Percentiles rank a stretch among this genome's conserved stretches.
phyloP scores from a whole-genome alignment of 35 echinoderm and acorn worm genomes.

The Nesometra sesokonis region DNA sequence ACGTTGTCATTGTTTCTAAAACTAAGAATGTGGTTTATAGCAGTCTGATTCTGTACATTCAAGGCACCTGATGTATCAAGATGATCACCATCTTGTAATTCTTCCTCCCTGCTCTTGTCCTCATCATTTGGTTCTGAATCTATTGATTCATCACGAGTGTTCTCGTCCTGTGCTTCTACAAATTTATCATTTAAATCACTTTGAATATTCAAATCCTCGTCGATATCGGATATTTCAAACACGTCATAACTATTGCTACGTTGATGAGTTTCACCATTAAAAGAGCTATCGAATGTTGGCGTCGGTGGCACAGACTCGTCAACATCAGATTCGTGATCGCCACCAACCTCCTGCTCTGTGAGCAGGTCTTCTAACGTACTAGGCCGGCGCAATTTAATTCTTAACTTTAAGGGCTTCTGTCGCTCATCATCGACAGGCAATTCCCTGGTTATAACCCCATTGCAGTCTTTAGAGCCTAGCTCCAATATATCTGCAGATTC shows the following conservation, averaged over 20 bases:
- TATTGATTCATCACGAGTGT: neutral
- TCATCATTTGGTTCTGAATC: slow-evolving; percentile 29
- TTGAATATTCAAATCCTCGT: neutral
- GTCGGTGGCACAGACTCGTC: neutral
- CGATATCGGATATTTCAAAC: neutral
- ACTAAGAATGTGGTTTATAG: slow-evolving; percentile 77
- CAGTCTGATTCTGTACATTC: slow-evolving; percentile 77
- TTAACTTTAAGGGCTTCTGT: neutral
- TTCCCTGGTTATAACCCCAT: neutral
- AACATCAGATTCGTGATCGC: neutral
- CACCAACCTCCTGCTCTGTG: neutral
- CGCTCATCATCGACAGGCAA: neutral
- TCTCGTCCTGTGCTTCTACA: neutral
- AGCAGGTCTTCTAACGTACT: neutral
- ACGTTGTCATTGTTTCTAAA: neutral
- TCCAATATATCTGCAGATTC: neutral
- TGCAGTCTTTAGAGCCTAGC: neutral
- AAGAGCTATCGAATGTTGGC: neutral
- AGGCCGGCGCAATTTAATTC: neutral
- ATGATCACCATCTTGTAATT: neutral
- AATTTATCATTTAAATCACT: neutral
- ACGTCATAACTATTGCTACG: neutral
- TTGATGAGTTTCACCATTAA: neutral
- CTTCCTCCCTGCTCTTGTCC: neutral
- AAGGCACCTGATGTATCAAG: slow-evolving; percentile 13